Conservation (phyloP, 1,140 invertebrate species). For the Saccostrea cuccullata region DNA sequence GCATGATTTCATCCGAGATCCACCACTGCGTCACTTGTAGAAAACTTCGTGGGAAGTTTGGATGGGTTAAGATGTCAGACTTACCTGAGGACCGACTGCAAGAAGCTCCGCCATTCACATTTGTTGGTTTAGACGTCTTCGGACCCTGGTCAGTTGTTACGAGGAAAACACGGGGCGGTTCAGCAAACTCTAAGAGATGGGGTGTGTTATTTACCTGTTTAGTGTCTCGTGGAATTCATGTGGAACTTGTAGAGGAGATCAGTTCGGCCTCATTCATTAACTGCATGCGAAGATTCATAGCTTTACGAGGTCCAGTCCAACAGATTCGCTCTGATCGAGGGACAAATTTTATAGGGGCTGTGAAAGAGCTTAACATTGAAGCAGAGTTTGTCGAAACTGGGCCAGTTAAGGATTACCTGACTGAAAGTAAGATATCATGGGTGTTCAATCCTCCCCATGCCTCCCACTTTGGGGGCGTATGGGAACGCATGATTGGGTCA, state of each 20-base stretch:
- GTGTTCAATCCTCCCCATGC: too few species aligned
- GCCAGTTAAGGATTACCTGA: too few species aligned
- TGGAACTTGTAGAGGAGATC: background rate
- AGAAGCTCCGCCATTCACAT: slow-evolving; percentile 50
- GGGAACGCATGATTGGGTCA: too few species aligned
- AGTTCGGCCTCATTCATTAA: too few species aligned
- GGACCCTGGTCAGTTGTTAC: slow-evolving; percentile 5
- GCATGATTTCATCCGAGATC: slow-evolving; percentile 42
- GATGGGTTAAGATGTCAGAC: slow-evolving; percentile 58
- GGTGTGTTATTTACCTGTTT: slow-evolving; percentile 6
- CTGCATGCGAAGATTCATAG: too few species aligned
- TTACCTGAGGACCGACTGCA: slow-evolving; percentile 58
- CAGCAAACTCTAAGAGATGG: background rate
- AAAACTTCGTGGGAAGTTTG: slow-evolving; percentile 46
- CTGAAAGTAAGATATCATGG: too few species aligned
- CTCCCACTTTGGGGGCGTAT: too few species aligned
- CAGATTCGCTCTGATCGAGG: too few species aligned
- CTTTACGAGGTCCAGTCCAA: too few species aligned
- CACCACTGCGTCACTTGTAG: slow-evolving; percentile 55
- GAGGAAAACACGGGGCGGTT: background rate
- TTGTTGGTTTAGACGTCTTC: slow-evolving; percentile 7
- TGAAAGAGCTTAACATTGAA: too few species aligned
- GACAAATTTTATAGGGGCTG: too few species aligned
- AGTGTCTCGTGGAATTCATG: background rate
- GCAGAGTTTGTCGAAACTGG: too few species aligned